A percentile compares a stretch with the other conserved stretches of the same genome.
Evolutionary conservation across 2,888 invertebrate species (phyloP).

Genomic region (Pyrrhosoma nymphula): DNA sequence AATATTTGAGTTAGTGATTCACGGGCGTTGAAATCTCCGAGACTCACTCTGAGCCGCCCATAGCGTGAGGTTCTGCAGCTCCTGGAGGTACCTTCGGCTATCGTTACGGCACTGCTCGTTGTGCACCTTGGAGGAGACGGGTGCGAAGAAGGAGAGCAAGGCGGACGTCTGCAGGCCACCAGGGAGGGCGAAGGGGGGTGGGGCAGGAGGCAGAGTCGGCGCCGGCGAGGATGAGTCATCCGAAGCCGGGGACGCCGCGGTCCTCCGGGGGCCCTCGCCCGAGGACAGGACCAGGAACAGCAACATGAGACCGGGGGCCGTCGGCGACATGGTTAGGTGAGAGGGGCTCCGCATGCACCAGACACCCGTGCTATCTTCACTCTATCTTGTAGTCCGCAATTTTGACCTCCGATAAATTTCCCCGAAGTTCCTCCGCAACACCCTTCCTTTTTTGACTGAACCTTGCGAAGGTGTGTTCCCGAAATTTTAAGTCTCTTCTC

Average conservation of each 20-base stretch:
- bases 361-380: not conserved
- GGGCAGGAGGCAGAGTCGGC: constrained; percentile 87
- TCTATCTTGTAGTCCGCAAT: not conserved
- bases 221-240: not conserved
- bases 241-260: not conserved
- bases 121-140: constrained; percentile 68
- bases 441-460: not conserved
- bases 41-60: constrained; percentile 70
- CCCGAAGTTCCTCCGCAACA: not conserved
- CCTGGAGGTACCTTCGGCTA: constrained; percentile 68
- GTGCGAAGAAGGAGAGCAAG: constrained; percentile 75
- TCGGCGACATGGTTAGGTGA: not conserved
- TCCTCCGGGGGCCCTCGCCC: not conserved
- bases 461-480: not conserved
- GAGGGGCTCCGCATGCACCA: not conserved
- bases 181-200: constrained; percentile 93
- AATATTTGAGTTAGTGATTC: too few relatives aligned
- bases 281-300: not conserved
- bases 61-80: constrained; percentile 69
- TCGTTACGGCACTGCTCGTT: constrained; percentile 69
- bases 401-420: not conserved
- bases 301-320: not conserved
- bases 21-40: not conserved
- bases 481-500: too few relatives aligned
- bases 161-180: constrained; percentile 73